Evolutionary conservation across 2,888 invertebrate genomes (phyloP).

Genomic region (Acleris laterana): DNA sequence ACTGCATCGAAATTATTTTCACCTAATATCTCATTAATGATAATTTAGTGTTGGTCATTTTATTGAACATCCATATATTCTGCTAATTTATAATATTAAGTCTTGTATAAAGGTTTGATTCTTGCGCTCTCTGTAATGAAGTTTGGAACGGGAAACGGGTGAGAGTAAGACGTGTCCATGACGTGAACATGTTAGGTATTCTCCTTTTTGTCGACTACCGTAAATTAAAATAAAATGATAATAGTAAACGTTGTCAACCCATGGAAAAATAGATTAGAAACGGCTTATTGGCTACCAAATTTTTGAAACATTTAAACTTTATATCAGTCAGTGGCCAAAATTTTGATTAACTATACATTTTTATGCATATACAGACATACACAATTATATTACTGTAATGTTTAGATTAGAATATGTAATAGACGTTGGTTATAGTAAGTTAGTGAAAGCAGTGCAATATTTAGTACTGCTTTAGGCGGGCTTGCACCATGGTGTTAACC

Average conservation of each 20-base stretch:
- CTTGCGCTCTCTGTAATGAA: constrained; percentile 70
- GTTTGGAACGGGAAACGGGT: constrained; percentile 53
- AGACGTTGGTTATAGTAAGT: constrained; percentile 49
- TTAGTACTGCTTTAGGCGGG: constrained; percentile 51
- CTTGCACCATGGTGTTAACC: too few relatives aligned
- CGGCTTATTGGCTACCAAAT: constrained; percentile 46
- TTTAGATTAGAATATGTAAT: constrained; percentile 77
- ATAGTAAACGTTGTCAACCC: constrained; percentile 13
- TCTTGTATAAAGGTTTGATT: constrained; percentile 68
- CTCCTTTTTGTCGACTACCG: constrained; percentile 1
- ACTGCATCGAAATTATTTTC: constrained; percentile 61
- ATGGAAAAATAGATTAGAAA: constrained; percentile 46
- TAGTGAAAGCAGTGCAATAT: constrained; percentile 60
- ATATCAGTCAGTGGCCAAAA: constrained; percentile 72
- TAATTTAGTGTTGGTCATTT: constrained; percentile 48
- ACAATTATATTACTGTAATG: constrained; percentile 65
- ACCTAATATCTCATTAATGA: constrained; percentile 67
- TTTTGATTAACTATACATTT: constrained; percentile 79
- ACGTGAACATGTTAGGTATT: constrained; percentile 18
- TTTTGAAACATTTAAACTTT: constrained; percentile 39
- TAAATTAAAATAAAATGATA: constrained; percentile 13
- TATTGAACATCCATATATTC: constrained; percentile 57
- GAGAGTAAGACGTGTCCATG: constrained; percentile 42
- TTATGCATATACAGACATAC: constrained; percentile 78
- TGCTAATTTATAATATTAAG: constrained; percentile 69